Base-by-base conservation (phyloP, 2,888 invertebrate species). In the Auanema sp. region DNA sequence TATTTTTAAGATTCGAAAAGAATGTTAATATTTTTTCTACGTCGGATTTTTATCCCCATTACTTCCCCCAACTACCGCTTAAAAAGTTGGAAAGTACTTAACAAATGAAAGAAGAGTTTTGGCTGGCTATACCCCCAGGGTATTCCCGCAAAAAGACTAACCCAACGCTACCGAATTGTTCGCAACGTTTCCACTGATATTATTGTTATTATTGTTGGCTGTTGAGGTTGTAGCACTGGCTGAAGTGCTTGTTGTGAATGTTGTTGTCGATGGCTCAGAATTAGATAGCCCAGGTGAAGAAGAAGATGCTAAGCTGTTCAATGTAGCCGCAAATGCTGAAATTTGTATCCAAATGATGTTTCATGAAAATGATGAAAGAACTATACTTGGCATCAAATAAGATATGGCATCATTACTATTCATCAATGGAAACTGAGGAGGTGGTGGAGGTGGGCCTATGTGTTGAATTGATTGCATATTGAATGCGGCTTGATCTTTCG, bases 391-490 rank as follows among this genome's bases (percentile, higher is more conserved):
- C 21, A 75, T 63, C 16, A 76, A 60, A 24, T 75, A 61, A 18
- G 69, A 55, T 60, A 76, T 69, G 4, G 74, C 67, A 60, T 76
- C 74, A 16, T 65, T 53, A 21, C 64, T 68, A 0, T 58, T 50
- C 2, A 66, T 51, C 8, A 33, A 8, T 1, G 69, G 65, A 33
- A 65, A 62, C 47, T 66, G 68, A 5, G 69, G 60, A 1, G 65
- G 50, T 1, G 72, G 65, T 1, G 82, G 82, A 10, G 81, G 80
- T 5, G 79, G 69, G 18, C 82, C 82, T 54, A 80, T 79, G 41
- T 74, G 75, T 24, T 76, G 75, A 2, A 81, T 69, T 12, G 81
- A 78, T 11, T 64, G 53, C 44, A 78, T 63, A 50, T 78, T 72
- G 65, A 78, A 78, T 2, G 72, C 68, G 0, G 73, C 65, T 21